Percentiles rank a stretch among this genome's conserved stretches.
Conservation (phyloP, 2,797 vertebrate genomes). For the Leptodactylus fallax region DNA sequence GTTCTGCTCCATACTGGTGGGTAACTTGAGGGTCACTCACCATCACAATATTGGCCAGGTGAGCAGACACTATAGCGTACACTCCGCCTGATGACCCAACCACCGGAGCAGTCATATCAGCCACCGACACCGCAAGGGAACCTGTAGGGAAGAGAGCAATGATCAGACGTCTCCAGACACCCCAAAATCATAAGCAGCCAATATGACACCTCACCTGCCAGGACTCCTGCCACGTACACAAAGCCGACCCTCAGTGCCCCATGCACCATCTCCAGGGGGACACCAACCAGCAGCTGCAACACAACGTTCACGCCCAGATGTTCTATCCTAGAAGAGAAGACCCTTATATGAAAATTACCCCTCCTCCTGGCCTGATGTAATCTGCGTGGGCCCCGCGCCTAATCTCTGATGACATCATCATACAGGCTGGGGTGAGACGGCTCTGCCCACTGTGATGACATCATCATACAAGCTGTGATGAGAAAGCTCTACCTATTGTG, state of each 20-base stretch:
- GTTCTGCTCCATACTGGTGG: neutral
- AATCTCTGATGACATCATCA: no score
- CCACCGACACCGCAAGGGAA: conserved; percentile 92
- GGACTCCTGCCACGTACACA: conserved; percentile 90
- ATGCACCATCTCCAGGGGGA: conserved; percentile 97
- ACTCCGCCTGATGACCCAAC: conserved; percentile 96
- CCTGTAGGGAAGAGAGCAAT: conserved; percentile 74
- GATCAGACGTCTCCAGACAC: neutral
- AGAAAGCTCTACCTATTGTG: no score
- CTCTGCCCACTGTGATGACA: no score
- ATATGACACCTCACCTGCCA: conserved; percentile 85
- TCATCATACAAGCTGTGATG: no score
- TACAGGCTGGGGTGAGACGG: no score
- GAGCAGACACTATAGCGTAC: conserved; percentile 97
- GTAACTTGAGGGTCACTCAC: conserved; percentile 74
- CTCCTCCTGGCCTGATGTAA: no score
- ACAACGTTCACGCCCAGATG: conserved; percentile 94
- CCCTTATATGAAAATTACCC: neutral
- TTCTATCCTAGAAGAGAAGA: conserved; percentile 81
- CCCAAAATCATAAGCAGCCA: neutral
- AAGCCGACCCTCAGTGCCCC: conserved; percentile 92
- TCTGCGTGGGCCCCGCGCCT: no score
- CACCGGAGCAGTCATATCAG: conserved; percentile 94
- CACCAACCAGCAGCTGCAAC: conserved; percentile 94
- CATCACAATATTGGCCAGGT: conserved; percentile 97